Evolutionary conservation across 2,888 invertebrate genomes (phyloP), one percentile per base, ranked within the genome.

Genomic region (Brenthis ino): DNA sequence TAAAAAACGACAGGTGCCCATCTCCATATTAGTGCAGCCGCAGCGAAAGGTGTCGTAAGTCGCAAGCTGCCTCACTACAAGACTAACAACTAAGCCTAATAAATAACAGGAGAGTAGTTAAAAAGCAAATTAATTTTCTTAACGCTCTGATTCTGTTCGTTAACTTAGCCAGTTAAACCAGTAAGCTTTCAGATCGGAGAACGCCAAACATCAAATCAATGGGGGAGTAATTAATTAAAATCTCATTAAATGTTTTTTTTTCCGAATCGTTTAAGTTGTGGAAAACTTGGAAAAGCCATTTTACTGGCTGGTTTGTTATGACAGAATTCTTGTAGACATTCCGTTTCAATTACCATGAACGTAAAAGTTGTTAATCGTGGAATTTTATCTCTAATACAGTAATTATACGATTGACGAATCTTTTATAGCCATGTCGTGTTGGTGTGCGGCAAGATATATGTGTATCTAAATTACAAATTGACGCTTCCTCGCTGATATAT

Each of bases 141-240:
- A 71, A 76, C 77, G 72, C 77, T 70, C 68, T 68, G 72, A 70
- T 76, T 72, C 60, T 58, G 57, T 67, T 65, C 70, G 73, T 74
- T 72, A 50, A 72, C 68, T 70, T 63, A 65, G 68, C 70, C 68
- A 58, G 70, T 71, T 67, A 72, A 75, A 74, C 78, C 75, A 68
- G 75, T 82, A 77, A 74, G 66, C 65, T 73, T 72, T 76, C 61
- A 69, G 57, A 73, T 75, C 82, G 79, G 74, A 79, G 80, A 74
- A 75, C 69, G 73, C 69, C 79, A 78, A 69, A 54, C 71, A 69
- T 70, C 68, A 56, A 64, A 74, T 75, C 67, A 74, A 74, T 78
- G 67, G 76, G 74, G 72, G 73, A 77, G 77, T 76, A 86, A 88
- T 88, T 86, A 88, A 89, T 89, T 85, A 87, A 89, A 85, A 80